Base-by-base conservation (phyloP, 2,888 invertebrate genomes). In the Andricus quercusramuli region DNA sequence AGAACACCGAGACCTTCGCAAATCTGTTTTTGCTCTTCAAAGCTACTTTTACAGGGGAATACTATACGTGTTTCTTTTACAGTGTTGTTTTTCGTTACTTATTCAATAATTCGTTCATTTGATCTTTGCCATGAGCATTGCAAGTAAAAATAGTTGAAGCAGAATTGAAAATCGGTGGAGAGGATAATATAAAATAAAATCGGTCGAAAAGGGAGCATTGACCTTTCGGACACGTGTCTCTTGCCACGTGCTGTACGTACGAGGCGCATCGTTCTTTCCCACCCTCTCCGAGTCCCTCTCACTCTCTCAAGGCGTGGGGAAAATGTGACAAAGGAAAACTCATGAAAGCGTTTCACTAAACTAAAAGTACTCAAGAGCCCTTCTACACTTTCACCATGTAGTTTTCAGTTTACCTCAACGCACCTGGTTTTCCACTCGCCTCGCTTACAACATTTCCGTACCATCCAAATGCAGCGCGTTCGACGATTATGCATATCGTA, bases 311-410 rank as follows among this genome's bases (percentile, higher is more conserved):
- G 74, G 74, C 74, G 32, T 56, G 74, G 32, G 51, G 74, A 51
- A 74, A 74, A 74, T 70, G 68, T 74, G 51, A 74, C 74, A 74
- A 74, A 74, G 74, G 51, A 74, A 74, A 74, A 74, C 74, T 9
- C 32, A 70, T 56, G 32, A 74, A 74, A 56, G n/a, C 74, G 74
- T 74, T 74, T 56, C 74, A 74, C 56, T 32, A 56, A 70, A 74
- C 56, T 32, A 56, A 70, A 68, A n/a, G 25, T 68, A 62, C 62
- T 51, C 47, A 56, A 74, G 74, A 56, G 51, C n/a, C 51, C 70
- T 20, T 70, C 29, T 67, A 44, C 2, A 20, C 20, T 25, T 68
- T 47, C 15, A 51, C 25, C 29, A 74, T 62, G 25, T 9, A 74
- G 32, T 56, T 74, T 20, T 51, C 56, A 56, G 32, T 56, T 74